A percentile compares a stretch with the other conserved stretches of the same genome.
These are phyloP conservation scores for Tiliacea aurago DNA, from an alignment of 2,888 invertebrate genomes.

Conservation along the genomic window DNA sequence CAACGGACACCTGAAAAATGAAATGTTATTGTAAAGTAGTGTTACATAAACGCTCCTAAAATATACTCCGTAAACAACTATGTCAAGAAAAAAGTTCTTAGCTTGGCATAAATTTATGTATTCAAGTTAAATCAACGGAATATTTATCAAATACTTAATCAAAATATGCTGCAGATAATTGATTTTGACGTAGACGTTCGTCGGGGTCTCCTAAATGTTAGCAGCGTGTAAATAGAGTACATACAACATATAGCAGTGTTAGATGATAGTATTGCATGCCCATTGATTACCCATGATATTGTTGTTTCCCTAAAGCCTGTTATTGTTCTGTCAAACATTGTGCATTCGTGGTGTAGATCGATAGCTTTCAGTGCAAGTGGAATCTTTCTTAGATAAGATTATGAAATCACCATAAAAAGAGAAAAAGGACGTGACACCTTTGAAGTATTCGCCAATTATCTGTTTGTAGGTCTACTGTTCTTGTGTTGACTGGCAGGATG, in stretches of 20 bases:
- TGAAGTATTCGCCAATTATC: constrained; percentile 54
- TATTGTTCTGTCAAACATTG: constrained; percentile 26
- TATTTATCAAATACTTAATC: constrained; percentile 3
- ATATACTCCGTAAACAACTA: not conserved
- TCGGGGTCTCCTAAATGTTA: constrained; percentile 21
- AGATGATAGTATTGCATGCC: constrained; percentile 3
- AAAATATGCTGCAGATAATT: constrained; percentile 9
- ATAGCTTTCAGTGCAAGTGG: constrained; percentile 55
- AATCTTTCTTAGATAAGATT: constrained; percentile 14
- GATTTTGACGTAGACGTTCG: not conserved
- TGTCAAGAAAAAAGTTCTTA: not conserved
- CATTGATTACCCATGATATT: constrained; percentile 21
- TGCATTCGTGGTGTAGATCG: constrained; percentile 47
- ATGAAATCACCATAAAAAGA: constrained; percentile 7
- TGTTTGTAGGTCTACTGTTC: constrained; percentile 53
- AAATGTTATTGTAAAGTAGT: not conserved
- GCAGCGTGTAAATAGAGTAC: constrained; percentile 33
- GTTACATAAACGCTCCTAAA: not conserved
- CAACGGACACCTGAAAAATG: constrained; percentile 77
- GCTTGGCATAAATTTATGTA: not conserved
- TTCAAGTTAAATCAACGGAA: not conserved
- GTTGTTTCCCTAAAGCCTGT: constrained; percentile 14
- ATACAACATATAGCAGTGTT: constrained; percentile 27
- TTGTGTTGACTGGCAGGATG: constrained; percentile 45
- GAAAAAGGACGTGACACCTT: constrained; percentile 26